Conservation (phyloP, 1,140 invertebrate species). For the Hycleus cichorii region DNA sequence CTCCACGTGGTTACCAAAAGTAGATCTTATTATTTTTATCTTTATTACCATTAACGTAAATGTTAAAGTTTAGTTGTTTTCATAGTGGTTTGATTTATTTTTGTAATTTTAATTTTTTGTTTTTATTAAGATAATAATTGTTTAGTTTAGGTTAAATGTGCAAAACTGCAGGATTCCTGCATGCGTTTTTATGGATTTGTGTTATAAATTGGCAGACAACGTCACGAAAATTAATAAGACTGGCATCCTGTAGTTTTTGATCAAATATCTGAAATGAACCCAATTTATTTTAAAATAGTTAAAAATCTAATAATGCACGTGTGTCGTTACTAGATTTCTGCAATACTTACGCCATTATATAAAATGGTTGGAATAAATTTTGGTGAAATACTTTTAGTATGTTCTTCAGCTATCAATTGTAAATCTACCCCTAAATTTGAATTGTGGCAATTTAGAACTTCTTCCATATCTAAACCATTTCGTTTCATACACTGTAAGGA, state of each 20-base stretch:
- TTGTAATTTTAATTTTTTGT: neutral
- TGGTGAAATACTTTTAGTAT: conserved; percentile 44
- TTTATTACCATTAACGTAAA: no score
- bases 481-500: conserved; percentile 44
- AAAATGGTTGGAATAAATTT: conserved; percentile 58
- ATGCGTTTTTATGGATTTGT: conserved; percentile 10
- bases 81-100: neutral
- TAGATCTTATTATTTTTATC: no score
- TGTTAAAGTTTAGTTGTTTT: no score
- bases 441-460: conserved; percentile 42
- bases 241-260: conserved; percentile 31
- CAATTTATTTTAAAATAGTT: no score
- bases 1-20: no score
- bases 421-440: conserved; percentile 45
- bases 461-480: conserved; percentile 35
- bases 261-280: conserved; percentile 29
- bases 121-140: neutral
- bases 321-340: neutral
- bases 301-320: neutral
- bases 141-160: neutral
- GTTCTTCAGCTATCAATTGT: conserved; percentile 48
- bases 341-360: conserved; percentile 45
- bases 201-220: conserved; percentile 25
- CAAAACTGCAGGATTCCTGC: neutral
- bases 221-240: conserved; percentile 25